Evolutionary conservation across 1,140 invertebrate species (phyloP).

Genomic region (Drosophila takahashii): DNA sequence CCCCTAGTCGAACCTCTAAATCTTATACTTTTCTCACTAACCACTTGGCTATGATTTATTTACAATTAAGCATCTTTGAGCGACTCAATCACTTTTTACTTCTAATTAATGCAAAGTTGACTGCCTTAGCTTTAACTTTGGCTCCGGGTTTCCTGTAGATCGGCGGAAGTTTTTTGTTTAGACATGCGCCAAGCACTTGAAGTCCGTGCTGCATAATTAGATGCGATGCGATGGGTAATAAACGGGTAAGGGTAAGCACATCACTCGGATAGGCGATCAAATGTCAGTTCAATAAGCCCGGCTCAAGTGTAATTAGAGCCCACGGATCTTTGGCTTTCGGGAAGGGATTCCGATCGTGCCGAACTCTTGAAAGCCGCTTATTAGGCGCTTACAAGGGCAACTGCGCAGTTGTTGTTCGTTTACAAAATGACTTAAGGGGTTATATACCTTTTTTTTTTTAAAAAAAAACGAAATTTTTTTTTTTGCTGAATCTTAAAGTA

Average conservation of each 20-base stretch:
- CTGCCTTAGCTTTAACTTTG: slow-evolving; percentile 29
- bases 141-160: slow-evolving; percentile 70
- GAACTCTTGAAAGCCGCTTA: slow-evolving; percentile 27
- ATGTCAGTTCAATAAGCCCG: slow-evolving; percentile 53
- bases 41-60: slow-evolving; percentile 64
- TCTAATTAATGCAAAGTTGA: slow-evolving; percentile 71
- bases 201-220: slow-evolving; percentile 70
- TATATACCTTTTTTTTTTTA: too few species aligned
- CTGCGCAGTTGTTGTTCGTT: slow-evolving; percentile 69
- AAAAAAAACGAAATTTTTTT: too few species aligned
- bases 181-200: slow-evolving; percentile 66
- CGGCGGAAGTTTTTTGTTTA: slow-evolving; percentile 68
- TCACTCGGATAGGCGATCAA: slow-evolving; percentile 46
- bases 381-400: slow-evolving; percentile 53
- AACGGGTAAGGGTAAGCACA: slow-evolving; percentile 6
- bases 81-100: slow-evolving; percentile 63
- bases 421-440: slow-evolving; percentile 65
- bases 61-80: slow-evolving; percentile 62
- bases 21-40: neutral
- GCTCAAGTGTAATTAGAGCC: slow-evolving; percentile 33
- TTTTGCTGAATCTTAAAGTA: too few species aligned
- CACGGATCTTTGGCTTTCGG: slow-evolving; percentile 8
- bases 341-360: slow-evolving; percentile 24
- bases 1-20: neutral
- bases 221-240: slow-evolving; percentile 54